Percentiles rank a stretch among this genome's conserved stretches.
These are phyloP conservation scores for Nestor notabilis DNA, from an alignment of 2,113 vertebrate genomes.

Conservation along the genomic window DNA sequence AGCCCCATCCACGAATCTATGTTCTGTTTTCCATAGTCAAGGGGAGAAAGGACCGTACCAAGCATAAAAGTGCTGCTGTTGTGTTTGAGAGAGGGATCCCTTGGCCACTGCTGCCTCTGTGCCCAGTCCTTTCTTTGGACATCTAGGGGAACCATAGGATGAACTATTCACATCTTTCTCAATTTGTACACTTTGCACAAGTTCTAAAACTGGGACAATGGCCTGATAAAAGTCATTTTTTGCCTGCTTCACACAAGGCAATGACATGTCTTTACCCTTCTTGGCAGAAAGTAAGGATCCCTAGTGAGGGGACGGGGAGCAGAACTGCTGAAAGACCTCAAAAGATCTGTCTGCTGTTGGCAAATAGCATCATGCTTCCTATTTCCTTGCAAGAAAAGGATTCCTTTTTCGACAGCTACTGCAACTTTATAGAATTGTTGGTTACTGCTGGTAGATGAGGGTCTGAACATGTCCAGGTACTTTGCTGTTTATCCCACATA, in stretches of 20 bases:
- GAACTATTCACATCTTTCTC: not conserved
- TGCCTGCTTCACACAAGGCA: not conserved
- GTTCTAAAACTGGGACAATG: conserved; percentile 7
- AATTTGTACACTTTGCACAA: not conserved
- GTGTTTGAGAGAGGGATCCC: not conserved
- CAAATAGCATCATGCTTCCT: not conserved
- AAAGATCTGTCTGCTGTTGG: not conserved
- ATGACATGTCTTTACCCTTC: not conserved
- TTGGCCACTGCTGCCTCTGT: conserved; percentile 22
- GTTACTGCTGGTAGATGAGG: conserved; percentile 6
- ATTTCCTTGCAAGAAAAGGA: not conserved
- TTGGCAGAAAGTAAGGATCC: not conserved
- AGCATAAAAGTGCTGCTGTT: not conserved
- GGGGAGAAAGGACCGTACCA: not conserved
- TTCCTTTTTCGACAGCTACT: not conserved
- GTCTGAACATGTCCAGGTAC: not conserved
- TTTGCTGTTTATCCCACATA: not conserved
- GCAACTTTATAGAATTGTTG: not conserved
- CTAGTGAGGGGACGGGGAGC: not conserved
- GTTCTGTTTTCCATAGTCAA: conserved; percentile 2
- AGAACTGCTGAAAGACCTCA: not conserved
- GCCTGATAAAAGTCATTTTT: not conserved
- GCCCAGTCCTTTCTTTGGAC: not conserved
- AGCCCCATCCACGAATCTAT: not conserved
- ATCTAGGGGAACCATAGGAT: not conserved